Percentiles rank a stretch among this genome's conserved stretches.
Evolutionary conservation across 2,797 vertebrate genomes (phyloP).

Genomic region (Neosalanx taihuensis): DNA sequence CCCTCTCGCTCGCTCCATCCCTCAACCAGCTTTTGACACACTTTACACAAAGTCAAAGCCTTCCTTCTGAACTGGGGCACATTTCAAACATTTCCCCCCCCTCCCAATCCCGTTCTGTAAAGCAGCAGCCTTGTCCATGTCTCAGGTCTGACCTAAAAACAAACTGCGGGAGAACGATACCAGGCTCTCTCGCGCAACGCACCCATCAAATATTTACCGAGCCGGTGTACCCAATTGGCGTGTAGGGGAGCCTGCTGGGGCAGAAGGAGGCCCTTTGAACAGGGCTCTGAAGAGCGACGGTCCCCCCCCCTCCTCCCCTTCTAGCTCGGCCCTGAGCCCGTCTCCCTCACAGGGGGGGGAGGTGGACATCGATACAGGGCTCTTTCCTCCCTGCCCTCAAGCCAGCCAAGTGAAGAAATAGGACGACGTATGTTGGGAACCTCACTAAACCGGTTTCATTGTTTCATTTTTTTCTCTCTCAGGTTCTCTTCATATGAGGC

Average conservation of each 20-base stretch:
- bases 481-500: conserved; percentile 58
- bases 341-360: conserved; percentile 40
- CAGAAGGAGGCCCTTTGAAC: conserved; percentile 57
- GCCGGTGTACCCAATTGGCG: conserved; percentile 44
- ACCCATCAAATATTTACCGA: conserved; percentile 72
- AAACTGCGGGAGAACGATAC: conserved; percentile 47
- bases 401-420: conserved; percentile 66
- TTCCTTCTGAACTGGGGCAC: conserved; percentile 56
- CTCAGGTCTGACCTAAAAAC: conserved; percentile 69
- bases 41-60: conserved; percentile 36
- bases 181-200: conserved; percentile 1
- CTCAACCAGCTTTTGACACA: conserved; percentile 53
- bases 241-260: conserved; percentile 28
- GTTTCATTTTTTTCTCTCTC: no score
- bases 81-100: conserved; percentile 56
- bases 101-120: conserved; percentile 45
- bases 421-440: conserved; percentile 54
- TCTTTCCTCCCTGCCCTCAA: conserved; percentile 60
- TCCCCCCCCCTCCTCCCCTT: no score
- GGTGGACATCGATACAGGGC: conserved; percentile 29
- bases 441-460: conserved; percentile 58
- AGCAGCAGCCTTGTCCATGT: conserved; percentile 8
- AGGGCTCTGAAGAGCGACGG: conserved; percentile 51
- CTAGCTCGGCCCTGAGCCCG: not conserved
- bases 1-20: conserved; percentile 20